These are phyloP conservation scores for Acropora tenuis DNA, from an alignment of 64 coral and sea anemone genomes.

Conservation along the genomic window DNA sequence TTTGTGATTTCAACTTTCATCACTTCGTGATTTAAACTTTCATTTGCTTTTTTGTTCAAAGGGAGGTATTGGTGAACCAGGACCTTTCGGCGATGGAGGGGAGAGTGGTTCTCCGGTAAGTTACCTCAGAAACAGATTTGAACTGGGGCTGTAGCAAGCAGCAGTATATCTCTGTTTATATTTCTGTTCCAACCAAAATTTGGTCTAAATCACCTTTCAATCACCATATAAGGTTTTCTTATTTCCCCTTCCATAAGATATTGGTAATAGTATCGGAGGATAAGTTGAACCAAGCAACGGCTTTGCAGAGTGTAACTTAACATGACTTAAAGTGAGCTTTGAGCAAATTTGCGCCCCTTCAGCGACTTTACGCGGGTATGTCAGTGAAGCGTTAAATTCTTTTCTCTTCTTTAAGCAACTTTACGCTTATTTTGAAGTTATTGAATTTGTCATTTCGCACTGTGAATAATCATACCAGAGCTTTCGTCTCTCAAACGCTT, in stretches of 20 bases:
- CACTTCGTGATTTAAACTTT: not conserved
- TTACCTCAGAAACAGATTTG: not conserved
- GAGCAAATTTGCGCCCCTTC: too few species aligned
- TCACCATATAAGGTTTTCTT: too few species aligned
- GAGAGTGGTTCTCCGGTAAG: not conserved
- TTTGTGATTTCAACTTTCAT: not conserved
- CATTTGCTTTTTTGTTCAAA: not conserved
- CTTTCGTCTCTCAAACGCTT: not conserved
- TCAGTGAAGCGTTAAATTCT: too few species aligned
- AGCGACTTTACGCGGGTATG: too few species aligned
- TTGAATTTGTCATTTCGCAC: too few species aligned
- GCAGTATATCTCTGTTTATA: not conserved
- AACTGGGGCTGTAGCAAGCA: not conserved
- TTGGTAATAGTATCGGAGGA: not conserved
- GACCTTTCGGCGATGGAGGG: constrained; percentile 23
- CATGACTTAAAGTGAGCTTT: too few species aligned
- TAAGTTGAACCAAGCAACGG: not conserved
- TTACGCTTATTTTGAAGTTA: too few species aligned
- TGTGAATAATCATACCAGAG: too few species aligned
- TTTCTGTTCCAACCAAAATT: too few species aligned
- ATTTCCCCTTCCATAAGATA: too few species aligned
- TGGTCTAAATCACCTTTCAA: too few species aligned
- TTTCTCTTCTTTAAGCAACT: too few species aligned
- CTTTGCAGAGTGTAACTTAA: not conserved
- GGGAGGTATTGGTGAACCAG: constrained; percentile 40